A percentile compares a stretch with the other conserved stretches of the same genome.
Conservation (phyloP, 2,888 invertebrate genomes). For the Archips xylosteana region DNA sequence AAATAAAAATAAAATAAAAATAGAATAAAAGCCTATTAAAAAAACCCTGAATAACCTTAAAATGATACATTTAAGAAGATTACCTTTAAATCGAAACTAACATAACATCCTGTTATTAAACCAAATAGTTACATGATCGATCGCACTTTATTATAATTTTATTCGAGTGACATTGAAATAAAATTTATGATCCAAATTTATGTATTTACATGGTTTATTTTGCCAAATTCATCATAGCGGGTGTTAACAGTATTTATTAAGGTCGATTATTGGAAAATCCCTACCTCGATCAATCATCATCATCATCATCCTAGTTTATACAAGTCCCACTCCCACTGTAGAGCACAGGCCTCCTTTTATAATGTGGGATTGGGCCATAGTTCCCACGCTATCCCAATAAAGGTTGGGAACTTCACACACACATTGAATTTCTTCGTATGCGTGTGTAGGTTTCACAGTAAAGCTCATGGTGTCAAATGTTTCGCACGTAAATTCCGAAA, state of each 20-base stretch:
- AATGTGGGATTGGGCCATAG: too few relatives aligned
- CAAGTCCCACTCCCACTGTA: too few relatives aligned
- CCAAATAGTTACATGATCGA: conserved; percentile 23
- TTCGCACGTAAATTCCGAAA: too few relatives aligned
- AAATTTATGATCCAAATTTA: conserved; percentile 32
- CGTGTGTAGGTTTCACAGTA: too few relatives aligned
- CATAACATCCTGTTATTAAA: conserved; percentile 38
- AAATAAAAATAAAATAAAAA: too few relatives aligned
- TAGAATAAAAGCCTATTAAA: background rate
- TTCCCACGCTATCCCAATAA: too few relatives aligned
- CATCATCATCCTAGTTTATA: too few relatives aligned
- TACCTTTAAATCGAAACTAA: conserved; percentile 22
- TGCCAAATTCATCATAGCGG: conserved; percentile 38
- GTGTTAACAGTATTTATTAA: conserved; percentile 10
- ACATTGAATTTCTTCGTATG: too few relatives aligned
- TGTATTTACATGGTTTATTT: conserved; percentile 36
- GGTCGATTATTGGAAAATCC: background rate
- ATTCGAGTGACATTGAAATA: conserved; percentile 33
- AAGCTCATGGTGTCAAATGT: too few relatives aligned
- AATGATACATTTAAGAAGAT: conserved; percentile 20
- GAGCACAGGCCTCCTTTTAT: too few relatives aligned
- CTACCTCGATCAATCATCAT: too few relatives aligned
- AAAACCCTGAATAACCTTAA: conserved; percentile 11
- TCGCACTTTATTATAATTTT: conserved; percentile 33
- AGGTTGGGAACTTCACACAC: too few relatives aligned